phyloP scores from a whole-genome alignment of 2,113 vertebrate genomes.

The Rafetus swinhoei region DNA sequence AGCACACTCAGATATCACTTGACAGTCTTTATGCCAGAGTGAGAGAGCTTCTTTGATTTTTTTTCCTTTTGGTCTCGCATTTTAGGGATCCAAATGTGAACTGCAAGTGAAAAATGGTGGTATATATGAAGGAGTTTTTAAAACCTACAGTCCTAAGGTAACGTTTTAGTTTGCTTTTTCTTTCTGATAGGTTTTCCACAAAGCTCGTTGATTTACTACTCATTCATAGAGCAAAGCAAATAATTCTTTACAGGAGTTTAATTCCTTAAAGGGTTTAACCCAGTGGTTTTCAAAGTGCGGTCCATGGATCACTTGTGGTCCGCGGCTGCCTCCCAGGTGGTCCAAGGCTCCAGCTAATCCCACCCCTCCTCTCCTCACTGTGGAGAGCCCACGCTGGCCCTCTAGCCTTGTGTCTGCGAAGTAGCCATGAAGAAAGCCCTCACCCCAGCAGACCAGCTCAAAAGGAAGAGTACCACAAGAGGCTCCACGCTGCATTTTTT shows the following conservation, averaged over 20 bases:
- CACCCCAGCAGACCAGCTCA: too few relatives aligned
- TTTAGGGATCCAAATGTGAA: constrained; percentile 98
- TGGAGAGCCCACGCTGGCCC: too few relatives aligned
- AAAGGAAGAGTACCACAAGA: too few relatives aligned
- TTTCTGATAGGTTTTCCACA: accelerated
- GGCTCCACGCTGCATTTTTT: too few relatives aligned
- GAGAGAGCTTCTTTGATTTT: constrained; percentile 5
- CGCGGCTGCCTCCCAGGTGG: too few relatives aligned
- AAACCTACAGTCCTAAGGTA: constrained; percentile 99
- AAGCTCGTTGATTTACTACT: not conserved
- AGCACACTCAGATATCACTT: not conserved
- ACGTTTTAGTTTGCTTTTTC: constrained; percentile 29
- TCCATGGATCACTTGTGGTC: too few relatives aligned
- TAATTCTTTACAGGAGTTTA: not conserved
- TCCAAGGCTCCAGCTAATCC: too few relatives aligned
- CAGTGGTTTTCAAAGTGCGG: too few relatives aligned
- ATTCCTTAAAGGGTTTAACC: too few relatives aligned
- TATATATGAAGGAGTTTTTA: constrained; percentile 98
- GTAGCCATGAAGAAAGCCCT: too few relatives aligned
- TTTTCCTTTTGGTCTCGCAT: constrained; percentile 37
- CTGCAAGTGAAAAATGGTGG: constrained; percentile 98
- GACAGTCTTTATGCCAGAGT: not conserved
- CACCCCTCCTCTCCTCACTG: too few relatives aligned
- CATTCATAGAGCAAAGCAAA: not conserved
- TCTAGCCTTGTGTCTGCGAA: too few relatives aligned